Evolutionary conservation across 2,113 vertebrate genomes (phyloP).

Genomic region (Serinus canaria): DNA sequence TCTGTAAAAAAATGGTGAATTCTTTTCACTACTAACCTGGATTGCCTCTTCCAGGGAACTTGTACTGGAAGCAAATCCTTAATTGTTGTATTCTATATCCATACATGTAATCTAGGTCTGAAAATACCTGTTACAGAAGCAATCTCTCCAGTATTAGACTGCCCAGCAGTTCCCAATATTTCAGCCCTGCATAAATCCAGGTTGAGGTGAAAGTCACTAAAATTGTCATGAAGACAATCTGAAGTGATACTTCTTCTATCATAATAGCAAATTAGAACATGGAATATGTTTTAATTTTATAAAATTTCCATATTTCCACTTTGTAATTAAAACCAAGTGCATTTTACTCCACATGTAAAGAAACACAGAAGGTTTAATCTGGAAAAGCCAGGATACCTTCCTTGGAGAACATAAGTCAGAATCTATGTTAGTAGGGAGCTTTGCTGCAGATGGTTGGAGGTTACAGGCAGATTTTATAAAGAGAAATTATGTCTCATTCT

Average conservation of each 20-base stretch:
- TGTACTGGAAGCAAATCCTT: neutral
- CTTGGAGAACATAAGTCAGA: neutral
- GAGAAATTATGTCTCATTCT: neutral
- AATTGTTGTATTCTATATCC: neutral
- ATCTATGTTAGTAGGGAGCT: neutral
- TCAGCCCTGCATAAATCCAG: neutral
- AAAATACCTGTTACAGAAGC: neutral
- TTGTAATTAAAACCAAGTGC: neutral
- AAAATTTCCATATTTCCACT: neutral
- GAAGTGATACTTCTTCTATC: neutral
- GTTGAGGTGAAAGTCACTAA: neutral
- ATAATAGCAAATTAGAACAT: neutral
- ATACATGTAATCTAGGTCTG: neutral
- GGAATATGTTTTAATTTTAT: neutral
- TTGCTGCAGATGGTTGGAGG: neutral
- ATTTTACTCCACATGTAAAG: neutral
- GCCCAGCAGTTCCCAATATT: neutral
- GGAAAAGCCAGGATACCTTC: neutral
- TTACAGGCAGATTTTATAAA: neutral
- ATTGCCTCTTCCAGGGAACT: neutral
- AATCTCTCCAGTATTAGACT: neutral
- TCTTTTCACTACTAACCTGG: fast-evolving
- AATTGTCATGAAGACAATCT: neutral
- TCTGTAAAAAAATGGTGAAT: neutral
- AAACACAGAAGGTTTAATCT: neutral